These are phyloP conservation scores for Marcusenius ussheri DNA, from an alignment of 2,113 vertebrate species.

Conservation along the genomic window DNA sequence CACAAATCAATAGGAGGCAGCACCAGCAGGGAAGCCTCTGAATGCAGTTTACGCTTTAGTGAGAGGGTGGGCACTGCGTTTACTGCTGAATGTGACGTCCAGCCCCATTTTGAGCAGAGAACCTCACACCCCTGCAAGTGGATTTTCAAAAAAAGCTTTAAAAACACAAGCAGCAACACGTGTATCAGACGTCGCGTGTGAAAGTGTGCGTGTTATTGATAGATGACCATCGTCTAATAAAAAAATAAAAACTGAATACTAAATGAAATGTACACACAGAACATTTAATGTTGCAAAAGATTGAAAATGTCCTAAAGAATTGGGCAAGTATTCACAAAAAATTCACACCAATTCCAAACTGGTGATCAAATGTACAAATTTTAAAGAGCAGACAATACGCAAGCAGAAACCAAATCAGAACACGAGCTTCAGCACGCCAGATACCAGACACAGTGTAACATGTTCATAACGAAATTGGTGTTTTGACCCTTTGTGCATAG, in stretches of 20 bases:
- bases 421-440: background rate
- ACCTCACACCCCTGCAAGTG: background rate
- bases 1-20: background rate
- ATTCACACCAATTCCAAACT: background rate
- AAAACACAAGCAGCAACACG: background rate
- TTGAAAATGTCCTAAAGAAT: background rate
- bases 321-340: background rate
- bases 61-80: background rate
- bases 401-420: background rate
- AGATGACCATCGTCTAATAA: background rate
- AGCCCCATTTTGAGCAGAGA: background rate
- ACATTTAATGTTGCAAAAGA: slow-evolving; percentile 4
- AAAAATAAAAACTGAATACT: background rate
- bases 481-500: slow-evolving; percentile 38
- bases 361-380: background rate
- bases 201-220: background rate
- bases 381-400: background rate
- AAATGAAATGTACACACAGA: background rate
- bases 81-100: background rate
- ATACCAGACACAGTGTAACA: background rate
- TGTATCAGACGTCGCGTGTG: background rate
- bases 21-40: background rate
- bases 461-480: background rate
- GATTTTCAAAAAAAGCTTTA: background rate
- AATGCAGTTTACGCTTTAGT: background rate